Conservation (phyloP, 2,113 vertebrate species). For the Perccottus glenii region DNA sequence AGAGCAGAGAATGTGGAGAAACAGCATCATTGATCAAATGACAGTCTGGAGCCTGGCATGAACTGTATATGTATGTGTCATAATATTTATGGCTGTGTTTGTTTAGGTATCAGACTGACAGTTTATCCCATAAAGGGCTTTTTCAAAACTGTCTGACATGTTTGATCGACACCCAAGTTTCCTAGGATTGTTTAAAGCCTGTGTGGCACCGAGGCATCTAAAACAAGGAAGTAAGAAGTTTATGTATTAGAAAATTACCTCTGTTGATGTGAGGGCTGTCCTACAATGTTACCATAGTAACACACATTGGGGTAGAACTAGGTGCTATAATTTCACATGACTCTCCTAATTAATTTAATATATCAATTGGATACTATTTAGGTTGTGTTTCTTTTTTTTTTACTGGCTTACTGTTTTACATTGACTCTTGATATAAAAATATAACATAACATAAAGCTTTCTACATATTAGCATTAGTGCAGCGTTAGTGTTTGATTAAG, state of each 20-base stretch:
- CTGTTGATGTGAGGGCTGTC: neutral
- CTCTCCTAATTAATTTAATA: too few relatives aligned
- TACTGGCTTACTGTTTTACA: too few relatives aligned
- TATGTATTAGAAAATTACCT: conserved; percentile 24
- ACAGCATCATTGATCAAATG: conserved; percentile 11
- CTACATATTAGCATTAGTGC: conserved; percentile 5
- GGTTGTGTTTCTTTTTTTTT: too few relatives aligned
- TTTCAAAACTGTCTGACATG: conserved; percentile 2
- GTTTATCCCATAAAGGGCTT: neutral
- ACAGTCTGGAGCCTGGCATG: neutral
- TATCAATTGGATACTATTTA: too few relatives aligned
- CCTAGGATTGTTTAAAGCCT: conserved; percentile 1
- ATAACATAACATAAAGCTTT: too few relatives aligned
- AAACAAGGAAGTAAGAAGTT: conserved; percentile 19
- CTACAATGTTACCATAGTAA: conserved; percentile 36
- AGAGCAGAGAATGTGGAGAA: too few relatives aligned
- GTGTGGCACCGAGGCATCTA: neutral
- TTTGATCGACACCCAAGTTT: conserved; percentile 4
- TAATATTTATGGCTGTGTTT: conserved; percentile 1
- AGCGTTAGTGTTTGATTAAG: conserved; percentile 63
- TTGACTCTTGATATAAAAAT: too few relatives aligned
- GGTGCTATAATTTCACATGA: neutral
- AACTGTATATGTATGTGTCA: neutral
- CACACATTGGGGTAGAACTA: neutral
- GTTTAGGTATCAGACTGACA: neutral